Evolutionary conservation across 2,113 vertebrate genomes (phyloP), one percentile per base, ranked within the genome.

Genomic region (Dinomys branickii): DNA sequence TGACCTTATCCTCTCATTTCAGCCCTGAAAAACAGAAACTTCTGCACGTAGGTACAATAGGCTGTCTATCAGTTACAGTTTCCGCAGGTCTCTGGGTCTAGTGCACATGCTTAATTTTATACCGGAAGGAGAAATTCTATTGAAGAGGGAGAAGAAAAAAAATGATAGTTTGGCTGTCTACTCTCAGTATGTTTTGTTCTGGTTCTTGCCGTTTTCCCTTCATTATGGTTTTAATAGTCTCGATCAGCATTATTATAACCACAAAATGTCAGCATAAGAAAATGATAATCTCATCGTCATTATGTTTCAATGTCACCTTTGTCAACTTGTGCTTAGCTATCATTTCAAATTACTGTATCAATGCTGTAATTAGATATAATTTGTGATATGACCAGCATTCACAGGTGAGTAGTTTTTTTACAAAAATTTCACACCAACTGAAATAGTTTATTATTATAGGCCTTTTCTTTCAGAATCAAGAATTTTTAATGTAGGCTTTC

Each of bases 291-390:
- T 97, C 88, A 22, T 97, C 94, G 81, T 98, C 98, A 97, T 98
- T 98, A 98, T 98, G 97, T 98, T 98, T 98, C 98, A 98, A 88
- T 98, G 98, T 98, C 98, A 98, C 98, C 98, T 98, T 98, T 98
- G 98, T 98, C 98, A 98, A 94, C 97, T 98, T 96, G 65, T 85
- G 88, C 97, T 97, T 98, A 98, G 97, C 91, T 98, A 88, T 98
- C 97, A 88, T 98, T 98, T 97, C 92, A 96, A 98, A 97, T 95
- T 41, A 97, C 41, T 69, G 73, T 98, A 98, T 98, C 97, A 95
- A 61, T 98, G 96, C 97, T 94, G 92, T 97, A 98, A 97, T 98
- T 97, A 96, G 96, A 85, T 98, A 58, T 85, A 95, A 96, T 97
- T 97, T 98, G 97, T 97, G 98, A 94, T 96, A 92, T 63, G 97